Evolutionary conservation across 2,888 invertebrate species (phyloP).

Genomic region (Protodeltote pygarga): DNA sequence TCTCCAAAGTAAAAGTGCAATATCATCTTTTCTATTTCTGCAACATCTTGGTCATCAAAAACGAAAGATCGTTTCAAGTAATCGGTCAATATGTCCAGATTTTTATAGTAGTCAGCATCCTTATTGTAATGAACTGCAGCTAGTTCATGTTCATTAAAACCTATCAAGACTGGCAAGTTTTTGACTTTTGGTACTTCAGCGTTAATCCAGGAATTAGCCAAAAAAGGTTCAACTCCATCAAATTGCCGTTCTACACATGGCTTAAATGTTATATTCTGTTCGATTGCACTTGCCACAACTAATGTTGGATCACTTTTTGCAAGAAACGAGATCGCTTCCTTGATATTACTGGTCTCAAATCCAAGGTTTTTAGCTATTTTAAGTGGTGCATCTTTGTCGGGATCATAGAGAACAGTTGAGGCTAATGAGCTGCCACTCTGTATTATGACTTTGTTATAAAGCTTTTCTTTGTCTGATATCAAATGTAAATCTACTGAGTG

Average conservation of each 20-base stretch:
- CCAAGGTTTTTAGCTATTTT: conserved; percentile 58
- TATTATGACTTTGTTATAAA: conserved; percentile 61
- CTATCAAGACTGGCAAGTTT: conserved; percentile 59
- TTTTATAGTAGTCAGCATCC: conserved; percentile 43
- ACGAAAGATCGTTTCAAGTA: conserved; percentile 43
- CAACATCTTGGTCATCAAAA: conserved; percentile 39
- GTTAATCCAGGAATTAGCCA: conserved; percentile 57
- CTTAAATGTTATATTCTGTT: conserved; percentile 48
- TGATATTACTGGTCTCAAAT: conserved; percentile 40
- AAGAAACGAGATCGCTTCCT: conserved; percentile 57
- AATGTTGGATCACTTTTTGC: conserved; percentile 41
- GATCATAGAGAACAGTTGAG: conserved; percentile 47
- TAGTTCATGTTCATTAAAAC: conserved; percentile 63
- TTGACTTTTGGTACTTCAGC: conserved; percentile 54
- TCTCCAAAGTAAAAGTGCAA: conserved; percentile 66
- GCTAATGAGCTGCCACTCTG: conserved; percentile 61
- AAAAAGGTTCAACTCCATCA: conserved; percentile 57
- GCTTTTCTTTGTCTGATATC: conserved; percentile 52
- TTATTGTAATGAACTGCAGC: conserved; percentile 29
- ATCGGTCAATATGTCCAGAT: conserved; percentile 42
- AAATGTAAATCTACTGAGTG: conserved; percentile 64
- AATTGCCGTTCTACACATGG: conserved; percentile 66
- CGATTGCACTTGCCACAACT: conserved; percentile 51
- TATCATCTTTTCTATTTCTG: conserved; percentile 45
- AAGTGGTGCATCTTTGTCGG: conserved; percentile 53